Evolutionary conservation across 1,140 invertebrate species (phyloP).

Genomic region (Eriocheir sinensis): DNA sequence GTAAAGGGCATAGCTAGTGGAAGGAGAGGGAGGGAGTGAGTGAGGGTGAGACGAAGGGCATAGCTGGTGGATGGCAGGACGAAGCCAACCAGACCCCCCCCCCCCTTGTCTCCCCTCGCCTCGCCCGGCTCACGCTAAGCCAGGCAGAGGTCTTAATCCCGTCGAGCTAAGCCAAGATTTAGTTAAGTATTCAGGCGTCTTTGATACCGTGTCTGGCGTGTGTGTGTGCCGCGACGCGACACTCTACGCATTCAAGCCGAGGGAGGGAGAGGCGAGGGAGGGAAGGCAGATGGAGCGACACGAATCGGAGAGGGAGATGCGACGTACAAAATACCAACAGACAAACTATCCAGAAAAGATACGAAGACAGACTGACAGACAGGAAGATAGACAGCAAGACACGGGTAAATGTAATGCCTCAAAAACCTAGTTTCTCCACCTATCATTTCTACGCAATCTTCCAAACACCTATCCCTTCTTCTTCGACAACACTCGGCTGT

Average conservation of each 20-base stretch:
- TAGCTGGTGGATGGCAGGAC: background rate
- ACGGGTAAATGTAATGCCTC: too few relatives aligned
- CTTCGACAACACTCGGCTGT: too few relatives aligned
- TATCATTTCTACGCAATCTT: too few relatives aligned
- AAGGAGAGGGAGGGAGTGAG: background rate
- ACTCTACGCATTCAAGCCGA: background rate
- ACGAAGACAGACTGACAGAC: too few relatives aligned
- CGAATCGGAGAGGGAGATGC: too few relatives aligned
- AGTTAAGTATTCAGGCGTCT: slow-evolving; percentile 56
- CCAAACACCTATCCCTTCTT: too few relatives aligned
- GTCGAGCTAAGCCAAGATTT: slow-evolving; percentile 62
- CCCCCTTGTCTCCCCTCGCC: background rate
- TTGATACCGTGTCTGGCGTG: slow-evolving; percentile 59
- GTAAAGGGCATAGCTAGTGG: background rate
- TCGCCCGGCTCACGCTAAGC: slow-evolving; percentile 5
- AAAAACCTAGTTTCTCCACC: too few relatives aligned
- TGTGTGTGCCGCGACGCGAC: background rate
- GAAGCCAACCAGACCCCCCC: background rate
- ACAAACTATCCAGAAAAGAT: too few relatives aligned
- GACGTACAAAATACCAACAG: too few relatives aligned
- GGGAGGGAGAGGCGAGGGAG: background rate
- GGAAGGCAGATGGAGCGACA: background rate
- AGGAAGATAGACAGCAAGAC: too few relatives aligned
- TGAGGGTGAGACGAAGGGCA: too few relatives aligned
- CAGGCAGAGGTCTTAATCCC: slow-evolving; percentile 58